A percentile compares a stretch with the other conserved stretches of the same genome.
These are phyloP conservation scores for Hypomecis atomaria DNA, from an alignment of 2,888 invertebrate genomes.

Conservation along the genomic window DNA sequence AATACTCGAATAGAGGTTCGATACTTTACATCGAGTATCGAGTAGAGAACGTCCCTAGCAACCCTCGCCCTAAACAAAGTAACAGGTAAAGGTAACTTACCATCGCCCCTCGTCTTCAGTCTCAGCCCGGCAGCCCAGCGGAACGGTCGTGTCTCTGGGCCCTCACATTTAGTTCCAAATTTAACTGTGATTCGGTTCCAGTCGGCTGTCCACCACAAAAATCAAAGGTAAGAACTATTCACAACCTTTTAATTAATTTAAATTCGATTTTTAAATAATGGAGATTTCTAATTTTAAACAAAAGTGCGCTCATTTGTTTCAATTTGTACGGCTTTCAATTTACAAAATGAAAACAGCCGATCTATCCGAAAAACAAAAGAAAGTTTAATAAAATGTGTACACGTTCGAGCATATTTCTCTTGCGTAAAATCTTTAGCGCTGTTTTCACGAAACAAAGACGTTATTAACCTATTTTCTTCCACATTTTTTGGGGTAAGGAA, in stretches of 20 bases:
- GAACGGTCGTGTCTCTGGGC: constrained; percentile 47
- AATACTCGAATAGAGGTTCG: background rate
- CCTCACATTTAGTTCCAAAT: constrained; percentile 13
- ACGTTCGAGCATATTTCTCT: background rate
- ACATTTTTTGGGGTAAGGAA: constrained; percentile 3
- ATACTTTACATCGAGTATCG: constrained; percentile 2
- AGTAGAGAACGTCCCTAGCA: constrained; percentile 36
- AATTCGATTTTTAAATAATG: background rate
- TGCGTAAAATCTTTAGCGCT: background rate
- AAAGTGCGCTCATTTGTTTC: constrained; percentile 23
- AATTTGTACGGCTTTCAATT: constrained; percentile 21
- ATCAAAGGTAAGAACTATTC: constrained; percentile 17
- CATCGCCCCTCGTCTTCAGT: constrained; percentile 53
- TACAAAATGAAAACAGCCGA: constrained; percentile 5
- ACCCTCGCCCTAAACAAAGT: constrained; percentile 51
- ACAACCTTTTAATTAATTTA: background rate
- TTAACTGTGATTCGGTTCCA: constrained; percentile 28
- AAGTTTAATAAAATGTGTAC: background rate
- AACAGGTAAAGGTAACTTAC: constrained; percentile 70
- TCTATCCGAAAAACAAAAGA: constrained; percentile 2
- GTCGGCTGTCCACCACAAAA: constrained; percentile 14
- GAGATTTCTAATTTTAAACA: constrained; percentile 18
- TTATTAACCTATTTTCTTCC: constrained; percentile 3
- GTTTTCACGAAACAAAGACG: background rate
- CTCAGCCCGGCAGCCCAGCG: constrained; percentile 47